Evolutionary conservation across 1,140 invertebrate genomes (phyloP), one percentile per base, ranked within the genome.

Genomic region (Brachionus plicatilis): DNA sequence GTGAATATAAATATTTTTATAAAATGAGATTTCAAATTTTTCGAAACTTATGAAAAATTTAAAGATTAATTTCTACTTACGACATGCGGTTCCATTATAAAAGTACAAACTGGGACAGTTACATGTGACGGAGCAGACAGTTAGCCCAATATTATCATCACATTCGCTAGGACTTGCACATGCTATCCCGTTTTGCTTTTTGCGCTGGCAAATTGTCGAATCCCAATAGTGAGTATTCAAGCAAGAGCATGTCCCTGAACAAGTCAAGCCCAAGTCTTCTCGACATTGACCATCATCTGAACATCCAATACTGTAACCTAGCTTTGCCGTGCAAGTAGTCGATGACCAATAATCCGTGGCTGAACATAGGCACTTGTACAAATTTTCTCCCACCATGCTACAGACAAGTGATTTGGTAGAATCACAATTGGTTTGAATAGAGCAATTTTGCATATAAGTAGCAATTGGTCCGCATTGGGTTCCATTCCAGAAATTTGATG

Each of bases 281-380:
- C 79, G 5, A 68, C 79, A 82, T 65, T 82, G 4, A 65, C n/a
- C 14, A 1, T 29, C 12, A 27, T 33, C 33, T 11, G 79, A 17
- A 29, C 79, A 82, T 1, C n/a, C 0, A 68, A 5, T 53, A 20
- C 9, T 1, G 12, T 41, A 0, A 0, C 17, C 14, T 41, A 14
- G 14, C 45, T 41, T 24, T 20, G 41, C 1, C 12, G n/a, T 24
- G 11, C 79, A 82, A 60, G 33, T 82, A 12, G 7, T 24, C 3
- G 53, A 65, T 41, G 53, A 65, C 79, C 79, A 82, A 45, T 82
- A 82, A 65, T 65, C n/a, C 11, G n/a, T 33, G 12, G 20, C n/a
- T 65, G 37, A n/a, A 68, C 79, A 82, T 68, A 82, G 11, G 45
- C 79, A 82, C n/a, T 65, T 82, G 79, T n/a, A 65, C 9, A 65